These are phyloP conservation scores for Siniperca scherzeri DNA, from an alignment of 2,797 vertebrate species.

Conservation along the genomic window DNA sequence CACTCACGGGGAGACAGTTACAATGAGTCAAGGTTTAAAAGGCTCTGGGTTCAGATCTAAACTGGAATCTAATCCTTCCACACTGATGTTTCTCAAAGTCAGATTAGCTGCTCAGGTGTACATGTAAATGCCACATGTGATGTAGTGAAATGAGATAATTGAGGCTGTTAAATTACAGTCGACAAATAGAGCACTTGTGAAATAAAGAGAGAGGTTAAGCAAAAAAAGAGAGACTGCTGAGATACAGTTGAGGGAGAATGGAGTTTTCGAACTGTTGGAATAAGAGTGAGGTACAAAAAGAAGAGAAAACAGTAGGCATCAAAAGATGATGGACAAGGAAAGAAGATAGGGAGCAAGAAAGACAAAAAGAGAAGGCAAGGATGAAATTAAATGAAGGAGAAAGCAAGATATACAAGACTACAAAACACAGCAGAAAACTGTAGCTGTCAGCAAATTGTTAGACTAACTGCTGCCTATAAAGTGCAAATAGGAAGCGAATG, in stretches of 20 bases:
- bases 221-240: background rate
- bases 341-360: background rate
- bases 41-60: background rate
- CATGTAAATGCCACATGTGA: constrained; percentile 2
- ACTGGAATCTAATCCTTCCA: constrained; percentile 9
- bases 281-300: background rate
- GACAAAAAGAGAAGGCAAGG: background rate
- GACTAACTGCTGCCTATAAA: constrained; percentile 75
- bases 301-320: background rate
- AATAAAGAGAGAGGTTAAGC: background rate
- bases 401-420: constrained; percentile 51
- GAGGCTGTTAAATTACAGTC: background rate
- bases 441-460: constrained; percentile 71
- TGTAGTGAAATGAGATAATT: constrained; percentile 13
- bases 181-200: background rate
- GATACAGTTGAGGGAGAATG: background rate
- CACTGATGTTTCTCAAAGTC: constrained; percentile 11
- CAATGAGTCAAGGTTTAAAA: background rate
- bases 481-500: constrained; percentile 64
- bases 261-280: background rate
- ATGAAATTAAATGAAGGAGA: constrained; percentile 46
- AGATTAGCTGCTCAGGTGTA: background rate
- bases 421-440: constrained; percentile 62
- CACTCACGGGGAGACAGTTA: constrained; percentile 37
- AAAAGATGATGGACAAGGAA: constrained; percentile 8